These are phyloP conservation scores for Rana temporaria DNA, from an alignment of 2,113 vertebrate genomes.

Conservation along the genomic window DNA sequence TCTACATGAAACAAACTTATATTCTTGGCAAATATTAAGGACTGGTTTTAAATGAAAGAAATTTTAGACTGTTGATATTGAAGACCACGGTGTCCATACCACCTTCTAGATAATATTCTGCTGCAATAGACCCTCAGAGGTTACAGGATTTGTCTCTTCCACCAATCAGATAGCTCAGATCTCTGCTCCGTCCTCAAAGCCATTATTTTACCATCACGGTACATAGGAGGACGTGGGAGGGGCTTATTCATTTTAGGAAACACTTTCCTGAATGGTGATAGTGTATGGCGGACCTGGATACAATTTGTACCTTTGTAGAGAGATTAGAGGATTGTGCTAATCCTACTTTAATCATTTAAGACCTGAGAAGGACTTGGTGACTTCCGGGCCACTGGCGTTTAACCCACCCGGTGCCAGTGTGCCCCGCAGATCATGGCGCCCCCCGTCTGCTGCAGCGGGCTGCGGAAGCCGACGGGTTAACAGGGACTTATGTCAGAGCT, in stretches of 20 bases:
- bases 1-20: too few species aligned
- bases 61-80: too few species aligned
- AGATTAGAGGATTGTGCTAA: constrained; percentile 53
- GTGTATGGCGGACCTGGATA: constrained; percentile 9
- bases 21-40: too few species aligned
- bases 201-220: background rate
- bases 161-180: too few species aligned
- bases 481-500: background rate
- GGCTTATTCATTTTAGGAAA: constrained; percentile 18
- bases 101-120: too few species aligned
- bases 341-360: constrained; percentile 56
- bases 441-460: too few species aligned
- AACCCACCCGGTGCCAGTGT: background rate
- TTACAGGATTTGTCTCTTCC: background rate
- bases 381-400: constrained; percentile 1
- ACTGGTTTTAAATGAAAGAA: too few species aligned
- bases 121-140: background rate
- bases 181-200: too few species aligned
- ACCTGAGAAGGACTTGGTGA: constrained; percentile 44
- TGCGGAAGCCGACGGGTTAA: constrained; percentile 11
- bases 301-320: constrained; percentile 54
- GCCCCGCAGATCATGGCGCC: too few species aligned
- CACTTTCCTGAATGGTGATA: background rate
- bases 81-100: too few species aligned
- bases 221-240: background rate